Percentiles rank a stretch among this genome's conserved stretches.
Conservation (phyloP, 2,113 vertebrate species). For the Tauraco erythrolophus region DNA sequence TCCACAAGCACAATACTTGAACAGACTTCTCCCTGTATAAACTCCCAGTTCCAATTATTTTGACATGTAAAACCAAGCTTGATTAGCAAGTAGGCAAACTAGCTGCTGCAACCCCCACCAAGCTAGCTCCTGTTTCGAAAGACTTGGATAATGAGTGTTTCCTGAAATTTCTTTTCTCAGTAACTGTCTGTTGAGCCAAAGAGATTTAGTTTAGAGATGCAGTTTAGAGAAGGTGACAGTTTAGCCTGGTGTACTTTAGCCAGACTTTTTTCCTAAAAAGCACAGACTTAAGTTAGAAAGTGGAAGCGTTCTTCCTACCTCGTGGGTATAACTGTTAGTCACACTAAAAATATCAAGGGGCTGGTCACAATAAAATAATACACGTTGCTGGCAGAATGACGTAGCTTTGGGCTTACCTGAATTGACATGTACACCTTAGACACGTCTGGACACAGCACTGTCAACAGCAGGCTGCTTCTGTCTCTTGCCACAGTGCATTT, state of each 20-base stretch:
- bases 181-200: not conserved
- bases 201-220: not conserved
- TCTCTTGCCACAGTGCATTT: not conserved
- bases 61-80: not conserved
- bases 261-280: not conserved
- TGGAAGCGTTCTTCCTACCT: not conserved
- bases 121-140: not conserved
- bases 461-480: rapidly evolving
- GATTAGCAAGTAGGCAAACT: not conserved
- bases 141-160: rapidly evolving
- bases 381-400: not conserved
- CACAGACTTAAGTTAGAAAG: no score
- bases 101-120: not conserved
- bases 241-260: not conserved
- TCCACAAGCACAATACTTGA: not conserved
- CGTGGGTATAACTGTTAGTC: rapidly evolving
- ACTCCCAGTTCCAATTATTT: not conserved
- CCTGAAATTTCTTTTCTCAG: not conserved
- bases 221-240: not conserved
- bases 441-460: no score
- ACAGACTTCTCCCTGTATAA: not conserved
- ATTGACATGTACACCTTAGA: no score
- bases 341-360: not conserved
- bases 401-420: rapidly evolving
- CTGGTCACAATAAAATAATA: not conserved